Evolutionary conservation across 2,888 invertebrate species (phyloP), one percentile per base, ranked within the genome.

Genomic region (Auanema freiburgensis): DNA sequence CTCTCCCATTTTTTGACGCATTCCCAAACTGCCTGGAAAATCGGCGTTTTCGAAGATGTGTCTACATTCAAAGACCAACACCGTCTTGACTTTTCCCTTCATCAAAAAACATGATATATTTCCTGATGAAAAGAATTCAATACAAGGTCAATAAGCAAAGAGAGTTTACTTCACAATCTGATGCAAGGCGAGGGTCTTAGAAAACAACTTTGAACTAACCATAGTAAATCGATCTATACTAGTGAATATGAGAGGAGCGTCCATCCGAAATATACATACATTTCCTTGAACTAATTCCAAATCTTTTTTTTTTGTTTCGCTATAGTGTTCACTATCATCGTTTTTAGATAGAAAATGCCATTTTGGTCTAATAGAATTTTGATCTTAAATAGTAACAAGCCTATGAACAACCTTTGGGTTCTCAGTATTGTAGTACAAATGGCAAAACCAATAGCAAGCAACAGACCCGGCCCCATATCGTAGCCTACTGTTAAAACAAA

Each of bases 191-290:
- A n/a, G n/a, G n/a, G n/a, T n/a, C n/a, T n/a, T n/a, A n/a, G n/a
- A n/a, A n/a, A n/a, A n/a, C n/a, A n/a, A n/a, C n/a, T n/a, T n/a
- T n/a, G 33, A 33, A 33, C 18, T n/a, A 59, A 78, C 79, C 69
- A 73, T 74, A 55, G 74, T 72, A 61, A 81, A 81, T 56, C 77
- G 72, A 54, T 79, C 79, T 8, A 76, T 74, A 63, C 76, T 78
- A 8, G 79, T 80, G 66, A 81, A 81, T 25, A 81, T 79, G 41
- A 81, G 68, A 24, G 81, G 80, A 16, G 78, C 79, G 63, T 81
- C 80, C 69, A 82, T 79, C 23, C 81, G 74, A 60, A 81, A 74
- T 25, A 81, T 72, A 61, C 80, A 82, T 55, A 77, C 78, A 24
- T 74, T 74, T 42, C 75, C 77, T 50, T 72, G 73, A 33, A 80